phyloP scores from a whole-genome alignment of 2,888 invertebrate species.

The Lepidocyrtinus sp. region DNA sequence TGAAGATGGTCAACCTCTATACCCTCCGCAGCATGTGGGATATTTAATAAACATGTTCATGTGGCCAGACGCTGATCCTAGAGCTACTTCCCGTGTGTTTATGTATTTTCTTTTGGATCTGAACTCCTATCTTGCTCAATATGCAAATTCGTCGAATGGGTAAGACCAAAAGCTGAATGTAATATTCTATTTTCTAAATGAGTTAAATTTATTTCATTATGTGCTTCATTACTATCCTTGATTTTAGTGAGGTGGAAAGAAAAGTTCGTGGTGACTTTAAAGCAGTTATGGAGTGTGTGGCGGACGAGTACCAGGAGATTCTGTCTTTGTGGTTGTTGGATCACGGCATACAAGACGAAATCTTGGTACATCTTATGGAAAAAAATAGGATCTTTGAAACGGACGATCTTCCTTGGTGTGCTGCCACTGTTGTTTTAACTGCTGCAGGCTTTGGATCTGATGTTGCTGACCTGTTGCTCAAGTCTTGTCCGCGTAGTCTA shows the following conservation, averaged over 20 bases:
- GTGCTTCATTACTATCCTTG: too few relatives aligned
- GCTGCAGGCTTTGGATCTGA: conserved; percentile 54
- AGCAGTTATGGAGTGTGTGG: conserved; percentile 59
- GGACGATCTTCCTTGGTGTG: conserved; percentile 66
- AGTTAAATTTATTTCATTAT: too few relatives aligned
- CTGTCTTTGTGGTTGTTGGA: conserved; percentile 66
- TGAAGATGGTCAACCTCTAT: conserved; percentile 58
- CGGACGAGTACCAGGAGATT: conserved; percentile 65
- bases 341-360: conserved; percentile 59
- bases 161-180: neutral
- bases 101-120: conserved; percentile 68
- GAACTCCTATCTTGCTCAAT: conserved; percentile 22
- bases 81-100: conserved; percentile 64
- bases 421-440: conserved; percentile 60
- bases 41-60: conserved; percentile 68
- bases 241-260: conserved; percentile 30
- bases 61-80: conserved; percentile 62
- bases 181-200: neutral
- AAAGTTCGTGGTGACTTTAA: conserved; percentile 65
- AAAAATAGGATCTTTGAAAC: conserved; percentile 56
- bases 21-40: conserved; percentile 68
- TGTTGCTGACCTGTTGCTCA: conserved; percentile 58
- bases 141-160: too few relatives aligned
- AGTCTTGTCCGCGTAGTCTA: conserved; percentile 62
- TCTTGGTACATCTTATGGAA: conserved; percentile 58